Evolutionary conservation across 2,113 vertebrate genomes (phyloP).

Genomic region (Prionailurus bengalensis): DNA sequence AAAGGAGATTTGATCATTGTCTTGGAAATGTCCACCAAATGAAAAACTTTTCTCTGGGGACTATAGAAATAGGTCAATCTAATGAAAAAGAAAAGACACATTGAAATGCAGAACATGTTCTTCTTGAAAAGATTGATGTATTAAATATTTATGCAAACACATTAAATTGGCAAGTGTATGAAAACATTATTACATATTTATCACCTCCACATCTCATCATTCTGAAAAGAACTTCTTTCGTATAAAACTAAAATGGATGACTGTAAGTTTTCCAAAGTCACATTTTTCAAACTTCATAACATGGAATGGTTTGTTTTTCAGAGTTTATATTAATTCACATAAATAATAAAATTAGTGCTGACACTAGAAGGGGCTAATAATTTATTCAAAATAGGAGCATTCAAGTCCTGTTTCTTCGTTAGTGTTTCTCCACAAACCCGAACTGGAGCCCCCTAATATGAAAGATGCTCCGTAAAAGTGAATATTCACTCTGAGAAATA

Average conservation of each 20-base stretch:
- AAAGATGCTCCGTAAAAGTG: slow-evolving; percentile 8
- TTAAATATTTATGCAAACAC: slow-evolving; percentile 89
- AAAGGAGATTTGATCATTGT: slow-evolving; percentile 31
- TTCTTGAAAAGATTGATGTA: slow-evolving; percentile 84
- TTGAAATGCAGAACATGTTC: slow-evolving; percentile 80
- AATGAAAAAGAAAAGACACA: slow-evolving; percentile 70
- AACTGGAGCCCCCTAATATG: background rate
- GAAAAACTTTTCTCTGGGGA: slow-evolving; percentile 73
- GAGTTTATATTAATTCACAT: slow-evolving; percentile 73
- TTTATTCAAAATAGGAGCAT: slow-evolving; percentile 73
- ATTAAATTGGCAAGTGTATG: slow-evolving; percentile 86
- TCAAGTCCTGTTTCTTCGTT: slow-evolving; percentile 17
- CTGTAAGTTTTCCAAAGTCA: slow-evolving; percentile 72
- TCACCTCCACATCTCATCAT: slow-evolving; percentile 82
- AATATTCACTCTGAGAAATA: slow-evolving; percentile 38
- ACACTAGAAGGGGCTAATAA: slow-evolving; percentile 67
- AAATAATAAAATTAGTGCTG: slow-evolving; percentile 71
- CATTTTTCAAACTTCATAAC: slow-evolving; percentile 70
- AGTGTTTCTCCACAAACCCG: background rate
- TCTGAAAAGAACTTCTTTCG: slow-evolving; percentile 74
- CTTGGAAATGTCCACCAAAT: slow-evolving; percentile 60
- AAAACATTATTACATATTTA: slow-evolving; percentile 86
- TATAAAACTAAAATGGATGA: slow-evolving; percentile 77
- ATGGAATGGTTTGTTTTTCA: slow-evolving; percentile 65
- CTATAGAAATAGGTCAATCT: slow-evolving; percentile 72